phyloP scores from a whole-genome alignment of 2,113 vertebrate genomes.

The Scopus umbretta region DNA sequence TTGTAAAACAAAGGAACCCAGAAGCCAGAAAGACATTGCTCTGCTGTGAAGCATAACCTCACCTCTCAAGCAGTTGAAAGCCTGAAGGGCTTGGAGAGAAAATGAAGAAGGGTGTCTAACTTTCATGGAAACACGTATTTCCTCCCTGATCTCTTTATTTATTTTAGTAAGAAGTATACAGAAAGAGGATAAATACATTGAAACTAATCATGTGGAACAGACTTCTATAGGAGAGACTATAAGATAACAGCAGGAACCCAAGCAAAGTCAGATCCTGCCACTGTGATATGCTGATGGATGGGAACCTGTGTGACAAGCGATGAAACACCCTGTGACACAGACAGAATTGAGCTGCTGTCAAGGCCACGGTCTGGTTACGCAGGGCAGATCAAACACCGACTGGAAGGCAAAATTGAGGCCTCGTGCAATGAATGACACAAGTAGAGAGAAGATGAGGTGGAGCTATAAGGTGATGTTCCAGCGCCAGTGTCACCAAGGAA shows the following conservation, averaged over 20 bases:
- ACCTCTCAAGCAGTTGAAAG: background rate
- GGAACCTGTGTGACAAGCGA: background rate
- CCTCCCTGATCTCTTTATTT: background rate
- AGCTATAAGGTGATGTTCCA: background rate
- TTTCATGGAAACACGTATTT: background rate
- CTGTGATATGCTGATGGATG: background rate
- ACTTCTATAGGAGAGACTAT: background rate
- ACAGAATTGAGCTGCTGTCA: background rate
- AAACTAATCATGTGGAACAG: background rate
- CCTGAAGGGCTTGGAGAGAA: background rate
- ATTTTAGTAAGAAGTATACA: background rate
- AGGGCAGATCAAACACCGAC: background rate
- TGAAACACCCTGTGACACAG: accelerated
- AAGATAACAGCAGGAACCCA: background rate
- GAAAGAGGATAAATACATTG: background rate
- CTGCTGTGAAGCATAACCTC: background rate
- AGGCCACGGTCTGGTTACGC: background rate
- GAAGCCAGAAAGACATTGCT: background rate
- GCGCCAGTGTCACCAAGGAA: background rate
- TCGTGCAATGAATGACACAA: background rate
- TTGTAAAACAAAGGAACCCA: background rate
- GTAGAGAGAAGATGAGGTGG: background rate
- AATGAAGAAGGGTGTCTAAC: background rate
- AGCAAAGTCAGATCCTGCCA: background rate
- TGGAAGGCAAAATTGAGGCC: background rate